Evolutionary conservation across 2,113 vertebrate species (phyloP).

Genomic region (Oncorhynchus keta): DNA sequence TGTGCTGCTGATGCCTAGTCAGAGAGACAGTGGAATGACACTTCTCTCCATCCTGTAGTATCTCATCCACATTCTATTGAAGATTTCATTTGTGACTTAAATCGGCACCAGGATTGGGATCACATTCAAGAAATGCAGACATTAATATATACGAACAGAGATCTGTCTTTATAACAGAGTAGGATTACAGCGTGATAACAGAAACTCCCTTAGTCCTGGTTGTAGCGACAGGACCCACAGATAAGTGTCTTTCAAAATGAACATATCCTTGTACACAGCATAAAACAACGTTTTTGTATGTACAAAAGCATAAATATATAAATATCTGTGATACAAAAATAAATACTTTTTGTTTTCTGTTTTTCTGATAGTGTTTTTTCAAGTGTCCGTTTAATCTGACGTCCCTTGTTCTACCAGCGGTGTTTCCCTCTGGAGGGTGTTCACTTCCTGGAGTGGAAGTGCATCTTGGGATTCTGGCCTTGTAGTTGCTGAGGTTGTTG

Average conservation of each 20-base stretch:
- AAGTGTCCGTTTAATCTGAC: conserved; percentile 53
- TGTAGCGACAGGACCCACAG: conserved; percentile 26
- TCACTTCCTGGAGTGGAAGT: conserved; percentile 49
- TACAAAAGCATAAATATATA: conserved; percentile 99
- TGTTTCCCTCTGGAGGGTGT: conserved; percentile 30
- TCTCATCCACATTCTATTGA: too few relatives aligned
- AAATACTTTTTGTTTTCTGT: conserved; percentile 84
- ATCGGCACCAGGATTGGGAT: not conserved
- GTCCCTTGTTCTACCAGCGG: conserved; percentile 42
- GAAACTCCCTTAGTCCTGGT: conserved; percentile 43
- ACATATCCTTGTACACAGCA: conserved; percentile 79
- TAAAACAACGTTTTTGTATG: conserved; percentile 83
- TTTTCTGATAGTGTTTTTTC: conserved; percentile 39
- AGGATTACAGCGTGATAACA: conserved; percentile 8
- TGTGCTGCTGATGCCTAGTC: conserved; percentile 38
- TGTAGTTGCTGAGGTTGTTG: conserved; percentile 62
- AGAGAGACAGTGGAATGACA: not conserved
- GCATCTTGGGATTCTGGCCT: conserved; percentile 65
- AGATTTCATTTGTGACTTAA: conserved; percentile 13
- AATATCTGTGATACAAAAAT: conserved; percentile 98
- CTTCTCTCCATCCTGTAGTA: not conserved
- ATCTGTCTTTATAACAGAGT: not conserved
- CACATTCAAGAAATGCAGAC: conserved; percentile 30
- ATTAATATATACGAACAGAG: not conserved
- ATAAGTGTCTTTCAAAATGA: conserved; percentile 66